A percentile compares a stretch with the other conserved stretches of the same genome.
Evolutionary conservation across 2,113 vertebrate species (phyloP).

Genomic region (Oreochromis niloticus): DNA sequence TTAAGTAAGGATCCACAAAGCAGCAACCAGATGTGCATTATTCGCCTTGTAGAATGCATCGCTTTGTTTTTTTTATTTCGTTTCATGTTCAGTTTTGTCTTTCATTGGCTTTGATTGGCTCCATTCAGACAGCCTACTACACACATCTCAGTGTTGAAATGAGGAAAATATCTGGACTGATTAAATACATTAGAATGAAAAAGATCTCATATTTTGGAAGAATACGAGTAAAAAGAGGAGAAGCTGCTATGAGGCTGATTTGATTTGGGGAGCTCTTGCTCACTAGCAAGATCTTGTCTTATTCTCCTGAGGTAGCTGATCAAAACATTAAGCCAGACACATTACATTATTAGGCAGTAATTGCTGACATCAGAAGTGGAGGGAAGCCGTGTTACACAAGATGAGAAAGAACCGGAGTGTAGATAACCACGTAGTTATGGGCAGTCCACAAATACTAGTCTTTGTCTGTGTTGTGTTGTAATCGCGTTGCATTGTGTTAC

Average conservation of each 20-base stretch:
- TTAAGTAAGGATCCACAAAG: conserved; percentile 79
- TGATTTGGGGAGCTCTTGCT: not conserved
- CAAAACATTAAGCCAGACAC: not conserved
- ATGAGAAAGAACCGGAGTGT: not conserved
- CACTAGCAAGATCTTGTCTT: not conserved
- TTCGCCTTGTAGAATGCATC: not conserved
- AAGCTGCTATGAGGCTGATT: not conserved
- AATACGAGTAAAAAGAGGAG: not conserved
- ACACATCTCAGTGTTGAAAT: not conserved
- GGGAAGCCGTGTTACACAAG: not conserved
- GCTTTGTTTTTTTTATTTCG: not conserved
- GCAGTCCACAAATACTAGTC: not conserved
- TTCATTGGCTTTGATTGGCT: not conserved
- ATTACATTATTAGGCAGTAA: not conserved
- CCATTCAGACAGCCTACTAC: not conserved
- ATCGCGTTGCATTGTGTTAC: not conserved
- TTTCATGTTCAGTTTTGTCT: not conserved
- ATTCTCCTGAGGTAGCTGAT: not conserved
- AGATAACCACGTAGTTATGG: not conserved
- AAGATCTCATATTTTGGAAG: not conserved
- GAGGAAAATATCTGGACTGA: not conserved
- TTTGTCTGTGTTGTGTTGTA: not conserved
- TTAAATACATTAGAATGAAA: not conserved
- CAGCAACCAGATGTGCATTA: not conserved
- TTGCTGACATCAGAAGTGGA: not conserved